phyloP scores from a whole-genome alignment of 2,113 vertebrate genomes.

The Plotosus lineatus region DNA sequence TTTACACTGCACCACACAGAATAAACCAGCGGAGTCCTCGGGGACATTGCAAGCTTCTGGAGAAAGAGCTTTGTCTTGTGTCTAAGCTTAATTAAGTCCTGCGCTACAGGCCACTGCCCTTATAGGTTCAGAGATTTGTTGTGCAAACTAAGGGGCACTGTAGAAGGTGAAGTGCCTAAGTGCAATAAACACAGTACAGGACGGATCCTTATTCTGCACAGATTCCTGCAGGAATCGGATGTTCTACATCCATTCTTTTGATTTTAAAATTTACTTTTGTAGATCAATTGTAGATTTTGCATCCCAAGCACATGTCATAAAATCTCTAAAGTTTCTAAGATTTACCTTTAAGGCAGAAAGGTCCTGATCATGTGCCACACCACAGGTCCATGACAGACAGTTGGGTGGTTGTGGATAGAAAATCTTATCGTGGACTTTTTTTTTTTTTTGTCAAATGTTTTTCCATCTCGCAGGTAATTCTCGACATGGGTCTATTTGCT shows the following conservation, averaged over 20 bases:
- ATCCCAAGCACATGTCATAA: not conserved
- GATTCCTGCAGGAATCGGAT: not conserved
- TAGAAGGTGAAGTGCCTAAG: not conserved
- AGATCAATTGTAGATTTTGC: too few relatives aligned
- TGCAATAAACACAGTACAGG: not conserved
- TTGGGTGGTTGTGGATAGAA: too few relatives aligned
- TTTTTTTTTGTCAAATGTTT: too few relatives aligned
- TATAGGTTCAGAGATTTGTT: conserved; percentile 37
- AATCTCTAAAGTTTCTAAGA: not conserved
- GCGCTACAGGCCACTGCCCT: conserved; percentile 21
- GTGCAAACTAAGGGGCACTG: conserved; percentile 11
- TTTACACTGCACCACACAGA: conserved; percentile 29
- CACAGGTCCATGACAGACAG: too few relatives aligned
- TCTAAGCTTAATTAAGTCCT: conserved; percentile 53
- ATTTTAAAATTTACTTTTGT: not conserved
- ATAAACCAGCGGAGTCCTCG: conserved; percentile 41
- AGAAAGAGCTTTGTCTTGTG: conserved; percentile 39
- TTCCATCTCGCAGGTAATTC: too few relatives aligned
- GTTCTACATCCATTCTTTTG: not conserved
- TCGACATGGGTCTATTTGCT: too few relatives aligned
- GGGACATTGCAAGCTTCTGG: conserved; percentile 31
- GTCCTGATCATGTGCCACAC: too few relatives aligned
- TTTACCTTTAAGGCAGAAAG: not conserved
- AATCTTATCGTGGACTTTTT: too few relatives aligned
- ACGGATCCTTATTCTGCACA: not conserved